Evolutionary conservation across 2,113 vertebrate species (phyloP).

Genomic region (Python bivittatus): DNA sequence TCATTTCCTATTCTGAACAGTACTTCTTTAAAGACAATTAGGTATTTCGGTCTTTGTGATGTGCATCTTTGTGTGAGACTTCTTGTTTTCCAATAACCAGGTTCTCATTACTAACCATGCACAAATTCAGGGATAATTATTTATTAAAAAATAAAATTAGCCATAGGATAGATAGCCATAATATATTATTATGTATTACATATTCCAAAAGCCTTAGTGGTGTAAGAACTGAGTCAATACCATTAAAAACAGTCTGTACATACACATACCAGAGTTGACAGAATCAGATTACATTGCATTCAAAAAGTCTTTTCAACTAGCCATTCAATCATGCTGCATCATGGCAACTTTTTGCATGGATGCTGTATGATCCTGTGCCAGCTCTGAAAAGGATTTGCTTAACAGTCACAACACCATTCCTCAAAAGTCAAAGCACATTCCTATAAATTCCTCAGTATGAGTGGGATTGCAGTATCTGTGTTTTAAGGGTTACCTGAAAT

Average conservation of each 20-base stretch:
- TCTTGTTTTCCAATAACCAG: background rate
- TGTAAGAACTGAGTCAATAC: conserved; percentile 7
- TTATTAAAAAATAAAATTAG: background rate
- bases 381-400: conserved; percentile 21
- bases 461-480: background rate
- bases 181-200: background rate
- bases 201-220: background rate
- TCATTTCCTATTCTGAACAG: background rate
- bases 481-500: background rate
- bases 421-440: background rate
- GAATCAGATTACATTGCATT: background rate
- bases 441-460: background rate
- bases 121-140: background rate
- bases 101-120: background rate
- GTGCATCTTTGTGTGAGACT: background rate
- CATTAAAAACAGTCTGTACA: background rate
- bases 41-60: background rate
- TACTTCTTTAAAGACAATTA: background rate
- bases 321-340: background rate
- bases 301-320: background rate
- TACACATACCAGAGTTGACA: background rate
- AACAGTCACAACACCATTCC: background rate
- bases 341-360: background rate
- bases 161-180: background rate
- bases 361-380: background rate